A percentile compares a stretch with the other conserved stretches of the same genome.
phyloP scores from a whole-genome alignment of 1,140 invertebrate genomes.

The Mizuhopecten yessoensis region DNA sequence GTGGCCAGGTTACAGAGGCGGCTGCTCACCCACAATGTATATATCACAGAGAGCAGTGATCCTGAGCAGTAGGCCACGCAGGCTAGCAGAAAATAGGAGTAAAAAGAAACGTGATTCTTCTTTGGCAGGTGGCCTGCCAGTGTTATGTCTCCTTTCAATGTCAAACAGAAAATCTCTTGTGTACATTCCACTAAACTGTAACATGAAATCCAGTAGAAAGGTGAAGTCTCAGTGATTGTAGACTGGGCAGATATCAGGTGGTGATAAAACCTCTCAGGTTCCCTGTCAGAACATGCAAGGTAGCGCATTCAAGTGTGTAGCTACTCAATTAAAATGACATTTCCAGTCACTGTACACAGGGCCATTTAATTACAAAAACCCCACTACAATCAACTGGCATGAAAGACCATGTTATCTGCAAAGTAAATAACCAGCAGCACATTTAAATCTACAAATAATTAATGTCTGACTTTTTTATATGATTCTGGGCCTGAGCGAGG shows the following conservation, averaged over 20 bases:
- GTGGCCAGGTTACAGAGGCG: no score
- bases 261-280: constrained; percentile 19
- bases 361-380: constrained; percentile 9
- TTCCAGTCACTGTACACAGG: constrained; percentile 26
- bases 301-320: not conserved
- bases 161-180: constrained; percentile 39
- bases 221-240: not conserved
- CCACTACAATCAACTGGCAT: constrained; percentile 24
- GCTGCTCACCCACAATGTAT: not conserved
- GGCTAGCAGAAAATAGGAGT: not conserved
- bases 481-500: not conserved
- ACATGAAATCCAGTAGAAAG: not conserved
- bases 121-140: constrained; percentile 20
- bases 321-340: constrained; percentile 39
- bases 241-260: not conserved
- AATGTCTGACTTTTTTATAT: constrained; percentile 4
- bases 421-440: not conserved
- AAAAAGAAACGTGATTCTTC: constrained; percentile 33
- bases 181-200: constrained; percentile 21
- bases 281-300: constrained; percentile 23
- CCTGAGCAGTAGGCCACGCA: not conserved
- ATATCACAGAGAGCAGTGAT: constrained; percentile 27
- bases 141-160: constrained; percentile 34
- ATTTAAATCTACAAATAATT: constrained; percentile 36
- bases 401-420: constrained; percentile 25